These are phyloP conservation scores for Marronus borbonicus DNA, from an alignment of 2,888 invertebrate genomes.

Conservation along the genomic window DNA sequence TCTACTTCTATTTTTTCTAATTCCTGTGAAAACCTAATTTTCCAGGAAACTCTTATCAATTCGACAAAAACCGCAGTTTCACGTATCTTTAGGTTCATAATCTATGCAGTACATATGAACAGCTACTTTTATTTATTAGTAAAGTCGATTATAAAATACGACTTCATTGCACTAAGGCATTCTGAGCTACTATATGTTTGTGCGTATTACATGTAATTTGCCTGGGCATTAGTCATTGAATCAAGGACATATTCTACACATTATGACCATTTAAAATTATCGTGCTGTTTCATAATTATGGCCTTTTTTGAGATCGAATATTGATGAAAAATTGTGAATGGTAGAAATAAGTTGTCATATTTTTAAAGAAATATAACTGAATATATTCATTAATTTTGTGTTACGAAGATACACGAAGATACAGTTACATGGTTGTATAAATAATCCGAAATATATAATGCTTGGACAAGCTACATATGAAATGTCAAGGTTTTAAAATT, in stretches of 20 bases:
- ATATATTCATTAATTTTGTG: too few relatives aligned
- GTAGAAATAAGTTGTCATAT: too few relatives aligned
- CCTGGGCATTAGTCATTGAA: slow-evolving; percentile 23
- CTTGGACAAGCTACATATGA: too few relatives aligned
- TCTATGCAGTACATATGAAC: too few relatives aligned
- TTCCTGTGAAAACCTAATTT: slow-evolving; percentile 2
- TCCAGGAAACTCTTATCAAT: slow-evolving; percentile 11
- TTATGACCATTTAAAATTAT: slow-evolving; percentile 16
- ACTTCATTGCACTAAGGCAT: background rate
- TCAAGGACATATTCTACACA: slow-evolving; percentile 23
- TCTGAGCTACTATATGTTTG: background rate
- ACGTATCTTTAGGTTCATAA: too few relatives aligned
- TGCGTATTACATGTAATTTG: background rate
- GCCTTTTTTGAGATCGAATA: slow-evolving; percentile 6
- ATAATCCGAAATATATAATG: too few relatives aligned
- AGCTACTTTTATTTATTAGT: too few relatives aligned
- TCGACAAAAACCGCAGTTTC: slow-evolving; percentile 10
- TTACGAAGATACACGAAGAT: too few relatives aligned
- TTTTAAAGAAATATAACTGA: too few relatives aligned
- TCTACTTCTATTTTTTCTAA: background rate
- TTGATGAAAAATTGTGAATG: too few relatives aligned
- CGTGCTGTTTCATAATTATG: slow-evolving; percentile 12
- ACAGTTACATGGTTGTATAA: too few relatives aligned
- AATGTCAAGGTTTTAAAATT: too few relatives aligned
- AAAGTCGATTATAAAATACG: background rate